Evolutionary conservation across 2,888 invertebrate genomes (phyloP).

Genomic region (Agrochola lychnidis): DNA sequence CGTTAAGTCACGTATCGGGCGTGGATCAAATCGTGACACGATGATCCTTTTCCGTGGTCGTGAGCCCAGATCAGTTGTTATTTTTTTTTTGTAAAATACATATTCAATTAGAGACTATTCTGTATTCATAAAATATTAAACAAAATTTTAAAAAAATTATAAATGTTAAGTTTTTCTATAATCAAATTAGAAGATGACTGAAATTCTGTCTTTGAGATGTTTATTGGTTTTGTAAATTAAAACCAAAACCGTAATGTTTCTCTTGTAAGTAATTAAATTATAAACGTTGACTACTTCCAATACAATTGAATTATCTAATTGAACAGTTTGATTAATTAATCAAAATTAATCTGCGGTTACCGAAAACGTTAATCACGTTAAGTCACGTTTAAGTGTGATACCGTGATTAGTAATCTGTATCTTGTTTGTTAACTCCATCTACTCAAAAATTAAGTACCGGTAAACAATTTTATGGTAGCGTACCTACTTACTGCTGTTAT

Average conservation of each 20-base stretch:
- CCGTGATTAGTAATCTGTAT: constrained; percentile 19
- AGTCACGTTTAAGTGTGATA: constrained; percentile 51
- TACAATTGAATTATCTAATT: constrained; percentile 49
- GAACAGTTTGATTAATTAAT: constrained; percentile 42
- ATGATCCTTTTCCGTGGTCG: constrained; percentile 83
- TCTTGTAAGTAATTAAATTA: constrained; percentile 31
- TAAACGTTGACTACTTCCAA: constrained; percentile 18
- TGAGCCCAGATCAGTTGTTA: constrained; percentile 71
- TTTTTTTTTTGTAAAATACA: constrained; percentile 67
- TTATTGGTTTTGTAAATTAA: constrained; percentile 42
- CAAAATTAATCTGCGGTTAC: constrained; percentile 34
- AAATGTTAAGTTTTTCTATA: constrained; percentile 42
- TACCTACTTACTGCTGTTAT: not conserved
- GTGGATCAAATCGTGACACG: constrained; percentile 76
- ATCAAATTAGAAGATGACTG: constrained; percentile 27
- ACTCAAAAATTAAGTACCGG: constrained; percentile 5
- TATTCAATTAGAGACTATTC: constrained; percentile 72
- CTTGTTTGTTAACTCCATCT: constrained; percentile 32
- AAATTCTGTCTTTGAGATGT: constrained; percentile 8
- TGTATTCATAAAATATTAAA: constrained; percentile 47
- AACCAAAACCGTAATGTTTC: constrained; percentile 12
- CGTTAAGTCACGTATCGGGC: constrained; percentile 72
- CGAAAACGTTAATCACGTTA: constrained; percentile 24
- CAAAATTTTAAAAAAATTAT: constrained; percentile 13
- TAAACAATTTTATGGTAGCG: constrained; percentile 19